Evolutionary conservation across 2,113 vertebrate genomes (phyloP).

Genomic region (Oryzias curvinotus): DNA sequence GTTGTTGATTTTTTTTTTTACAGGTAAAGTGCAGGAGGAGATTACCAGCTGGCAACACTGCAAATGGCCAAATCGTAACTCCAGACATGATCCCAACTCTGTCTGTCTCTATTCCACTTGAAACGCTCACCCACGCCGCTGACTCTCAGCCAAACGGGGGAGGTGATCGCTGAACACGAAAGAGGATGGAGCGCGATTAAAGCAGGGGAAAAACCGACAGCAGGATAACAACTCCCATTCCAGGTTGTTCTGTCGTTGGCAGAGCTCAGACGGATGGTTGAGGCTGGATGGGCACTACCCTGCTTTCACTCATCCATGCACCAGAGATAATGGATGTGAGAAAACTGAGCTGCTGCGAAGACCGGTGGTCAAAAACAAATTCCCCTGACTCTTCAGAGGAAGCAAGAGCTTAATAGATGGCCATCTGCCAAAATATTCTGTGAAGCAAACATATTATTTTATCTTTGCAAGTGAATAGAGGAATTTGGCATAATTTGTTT

Average conservation of each 20-base stretch:
- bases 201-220: conserved; percentile 17
- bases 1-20: background rate
- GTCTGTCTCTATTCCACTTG: conserved; percentile 67
- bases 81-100: conserved; percentile 59
- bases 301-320: conserved; percentile 35
- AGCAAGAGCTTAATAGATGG: conserved; percentile 23
- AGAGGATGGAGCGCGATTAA: conserved; percentile 58
- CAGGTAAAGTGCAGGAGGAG: conserved; percentile 52
- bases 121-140: conserved; percentile 50
- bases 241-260: conserved; percentile 28
- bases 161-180: conserved; percentile 51
- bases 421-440: conserved; percentile 15
- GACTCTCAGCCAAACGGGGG: conserved; percentile 43
- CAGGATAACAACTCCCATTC: conserved; percentile 21
- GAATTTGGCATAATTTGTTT: conserved; percentile 4
- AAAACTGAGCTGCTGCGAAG: conserved; percentile 27
- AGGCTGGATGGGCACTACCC: conserved; percentile 24
- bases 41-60: conserved; percentile 35
- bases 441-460: conserved; percentile 14
- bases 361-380: conserved; percentile 6
- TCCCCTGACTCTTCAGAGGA: conserved; percentile 14
- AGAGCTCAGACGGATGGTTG: conserved; percentile 19
- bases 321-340: conserved; percentile 20
- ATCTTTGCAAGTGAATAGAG: conserved; percentile 19
- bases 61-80: conserved; percentile 44